Percentiles rank a stretch among this genome's conserved stretches.
These are phyloP conservation scores for Eidolon helvum DNA, from an alignment of 2,113 vertebrate species.

Conservation along the genomic window DNA sequence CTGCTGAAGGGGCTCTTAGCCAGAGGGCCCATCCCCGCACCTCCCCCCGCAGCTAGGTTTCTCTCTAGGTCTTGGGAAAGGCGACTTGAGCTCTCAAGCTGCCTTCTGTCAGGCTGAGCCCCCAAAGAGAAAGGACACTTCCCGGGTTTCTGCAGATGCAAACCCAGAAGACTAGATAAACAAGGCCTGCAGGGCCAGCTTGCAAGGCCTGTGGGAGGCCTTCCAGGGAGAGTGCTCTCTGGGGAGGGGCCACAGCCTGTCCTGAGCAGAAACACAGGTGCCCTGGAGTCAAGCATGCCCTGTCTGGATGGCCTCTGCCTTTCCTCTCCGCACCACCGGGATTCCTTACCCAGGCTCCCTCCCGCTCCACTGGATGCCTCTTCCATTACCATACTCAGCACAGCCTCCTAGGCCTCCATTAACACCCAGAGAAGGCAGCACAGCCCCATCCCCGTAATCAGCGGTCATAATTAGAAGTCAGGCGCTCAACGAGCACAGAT, in stretches of 20 bases:
- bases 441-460: neutral
- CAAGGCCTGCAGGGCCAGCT: too few species aligned
- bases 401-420: neutral
- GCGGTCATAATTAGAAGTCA: rapidly evolving
- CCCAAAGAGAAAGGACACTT: too few species aligned
- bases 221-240: neutral
- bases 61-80: neutral
- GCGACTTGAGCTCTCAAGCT: neutral
- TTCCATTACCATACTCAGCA: rapidly evolving
- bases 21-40: rapidly evolving
- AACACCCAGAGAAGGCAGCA: rapidly evolving
- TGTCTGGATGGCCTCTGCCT: rapidly evolving
- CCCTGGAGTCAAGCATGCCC: neutral
- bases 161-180: neutral
- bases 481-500: rapidly evolving
- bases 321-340: neutral
- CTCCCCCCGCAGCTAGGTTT: neutral
- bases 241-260: neutral
- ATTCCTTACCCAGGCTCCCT: neutral
- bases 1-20: neutral
- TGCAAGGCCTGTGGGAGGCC: neutral
- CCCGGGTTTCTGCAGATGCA: neutral
- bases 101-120: neutral
- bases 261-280: neutral
- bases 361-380: rapidly evolving